phyloP scores from a whole-genome alignment of 2,113 vertebrate species.

The Alexandromys fortis region DNA sequence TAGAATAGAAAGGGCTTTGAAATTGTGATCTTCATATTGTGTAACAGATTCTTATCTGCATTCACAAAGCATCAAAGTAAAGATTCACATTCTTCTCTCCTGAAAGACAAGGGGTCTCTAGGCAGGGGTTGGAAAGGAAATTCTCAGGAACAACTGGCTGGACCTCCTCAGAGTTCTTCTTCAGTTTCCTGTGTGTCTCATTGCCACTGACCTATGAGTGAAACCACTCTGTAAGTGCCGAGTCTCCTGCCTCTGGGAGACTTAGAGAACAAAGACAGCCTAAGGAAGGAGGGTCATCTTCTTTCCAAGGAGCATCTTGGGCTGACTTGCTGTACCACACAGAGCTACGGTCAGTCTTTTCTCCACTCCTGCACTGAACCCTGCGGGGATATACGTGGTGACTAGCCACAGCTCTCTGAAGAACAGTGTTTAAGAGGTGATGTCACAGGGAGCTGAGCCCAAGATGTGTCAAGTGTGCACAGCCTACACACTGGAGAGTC shows the following conservation, averaged over 20 bases:
- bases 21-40: conserved; percentile 49
- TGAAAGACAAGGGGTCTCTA: conserved; percentile 49
- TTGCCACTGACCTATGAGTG: too few species aligned
- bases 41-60: conserved; percentile 54
- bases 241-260: background rate
- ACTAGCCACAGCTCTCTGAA: background rate
- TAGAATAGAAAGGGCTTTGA: conserved; percentile 65
- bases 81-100: conserved; percentile 39
- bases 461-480: too few species aligned
- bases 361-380: background rate
- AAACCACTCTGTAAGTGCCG: background rate
- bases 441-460: background rate
- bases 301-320: background rate
- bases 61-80: conserved; percentile 58
- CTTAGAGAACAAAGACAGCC: background rate
- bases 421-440: background rate
- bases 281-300: background rate
- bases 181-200: background rate
- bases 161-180: conserved; percentile 43
- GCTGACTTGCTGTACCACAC: background rate
- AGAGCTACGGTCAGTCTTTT: background rate
- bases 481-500: background rate
- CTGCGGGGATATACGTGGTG: background rate
- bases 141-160: background rate
- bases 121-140: conserved; percentile 38